Percentiles rank a stretch among this genome's conserved stretches.
phyloP scores from a whole-genome alignment of 2,888 invertebrate species.

The Anticlea derivata region DNA sequence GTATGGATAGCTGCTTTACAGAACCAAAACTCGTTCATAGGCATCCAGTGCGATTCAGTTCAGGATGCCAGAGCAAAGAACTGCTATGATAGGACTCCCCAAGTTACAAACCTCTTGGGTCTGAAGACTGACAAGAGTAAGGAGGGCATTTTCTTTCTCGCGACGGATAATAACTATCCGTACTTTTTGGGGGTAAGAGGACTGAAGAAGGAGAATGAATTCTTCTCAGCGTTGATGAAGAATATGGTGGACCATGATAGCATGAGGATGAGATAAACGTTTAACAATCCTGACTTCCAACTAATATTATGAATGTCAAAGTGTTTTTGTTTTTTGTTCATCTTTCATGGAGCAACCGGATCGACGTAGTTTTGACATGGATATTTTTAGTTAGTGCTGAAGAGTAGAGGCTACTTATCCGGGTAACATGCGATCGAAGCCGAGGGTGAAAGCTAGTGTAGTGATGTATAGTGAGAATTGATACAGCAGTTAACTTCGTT shows the following conservation, averaged over 20 bases:
- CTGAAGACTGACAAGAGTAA: constrained; percentile 43
- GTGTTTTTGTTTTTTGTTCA: too few relatives aligned
- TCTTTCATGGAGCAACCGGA: too few relatives aligned
- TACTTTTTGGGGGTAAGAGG: constrained; percentile 64
- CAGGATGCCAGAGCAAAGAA: constrained; percentile 53
- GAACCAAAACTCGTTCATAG: constrained; percentile 53
- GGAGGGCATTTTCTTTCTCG: constrained; percentile 53
- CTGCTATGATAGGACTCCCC: constrained; percentile 51
- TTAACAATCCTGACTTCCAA: too few relatives aligned
- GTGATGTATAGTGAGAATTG: too few relatives aligned
- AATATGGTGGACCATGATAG: constrained; percentile 26
- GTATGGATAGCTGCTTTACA: constrained; percentile 54
- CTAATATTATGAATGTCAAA: too few relatives aligned
- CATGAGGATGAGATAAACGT: constrained; percentile 28
- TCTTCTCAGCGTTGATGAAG: constrained; percentile 40
- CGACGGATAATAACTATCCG: constrained; percentile 53
- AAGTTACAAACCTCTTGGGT: constrained; percentile 51
- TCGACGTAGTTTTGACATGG: too few relatives aligned
- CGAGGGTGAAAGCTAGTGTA: too few relatives aligned
- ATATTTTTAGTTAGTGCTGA: too few relatives aligned
- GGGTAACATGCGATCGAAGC: too few relatives aligned
- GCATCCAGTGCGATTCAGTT: constrained; percentile 52
- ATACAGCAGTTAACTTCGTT: too few relatives aligned
- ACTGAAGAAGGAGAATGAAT: constrained; percentile 53
- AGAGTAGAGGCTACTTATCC: too few relatives aligned